phyloP scores from a whole-genome alignment of 2,797 vertebrate genomes.

The Hafferia zeledoni region DNA sequence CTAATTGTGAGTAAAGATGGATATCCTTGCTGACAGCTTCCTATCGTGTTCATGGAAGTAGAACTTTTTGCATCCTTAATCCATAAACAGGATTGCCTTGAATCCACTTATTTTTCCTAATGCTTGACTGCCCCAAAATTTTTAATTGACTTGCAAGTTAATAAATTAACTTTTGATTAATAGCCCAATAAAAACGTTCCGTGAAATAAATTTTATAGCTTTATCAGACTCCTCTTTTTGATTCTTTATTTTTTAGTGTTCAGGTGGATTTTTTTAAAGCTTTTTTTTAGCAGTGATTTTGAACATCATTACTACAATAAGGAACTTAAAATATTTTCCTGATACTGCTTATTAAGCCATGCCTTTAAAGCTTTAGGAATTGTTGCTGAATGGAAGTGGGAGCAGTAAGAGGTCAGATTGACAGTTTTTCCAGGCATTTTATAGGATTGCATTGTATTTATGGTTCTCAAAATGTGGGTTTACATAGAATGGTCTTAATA shows the following conservation, averaged over 20 bases:
- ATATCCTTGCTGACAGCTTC: background rate
- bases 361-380: background rate
- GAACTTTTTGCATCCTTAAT: background rate
- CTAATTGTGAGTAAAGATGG: background rate
- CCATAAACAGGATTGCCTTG: background rate
- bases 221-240: background rate
- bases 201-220: background rate
- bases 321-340: background rate
- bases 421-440: background rate
- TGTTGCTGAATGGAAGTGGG: background rate
- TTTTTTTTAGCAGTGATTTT: background rate
- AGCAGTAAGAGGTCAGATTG: background rate
- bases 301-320: background rate
- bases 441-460: background rate
- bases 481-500: background rate
- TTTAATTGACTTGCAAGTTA: background rate
- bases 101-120: background rate
- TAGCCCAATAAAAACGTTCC: background rate
- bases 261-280: background rate
- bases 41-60: background rate
- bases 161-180: background rate
- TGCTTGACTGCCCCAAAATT: background rate
- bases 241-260: background rate
- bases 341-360: background rate
- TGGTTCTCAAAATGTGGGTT: background rate